Evolutionary conservation across 2,888 invertebrate genomes (phyloP).

Genomic region (Apeira syringaria): DNA sequence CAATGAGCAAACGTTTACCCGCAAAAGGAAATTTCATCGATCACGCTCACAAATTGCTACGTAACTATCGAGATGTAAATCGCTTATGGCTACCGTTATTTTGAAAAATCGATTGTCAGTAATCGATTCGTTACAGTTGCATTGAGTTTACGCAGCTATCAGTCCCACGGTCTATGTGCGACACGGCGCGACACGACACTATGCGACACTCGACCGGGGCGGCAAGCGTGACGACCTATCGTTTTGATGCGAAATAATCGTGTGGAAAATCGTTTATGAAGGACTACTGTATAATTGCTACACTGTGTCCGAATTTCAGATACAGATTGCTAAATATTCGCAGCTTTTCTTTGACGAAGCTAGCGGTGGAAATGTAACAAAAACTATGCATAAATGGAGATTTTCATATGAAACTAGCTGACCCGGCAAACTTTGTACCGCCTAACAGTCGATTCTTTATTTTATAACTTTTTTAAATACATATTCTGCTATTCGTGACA

Average conservation of each 20-base stretch:
- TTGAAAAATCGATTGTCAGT: constrained; percentile 76
- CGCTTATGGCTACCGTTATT: constrained; percentile 76
- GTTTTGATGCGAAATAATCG: constrained; percentile 57
- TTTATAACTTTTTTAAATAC: too few species aligned
- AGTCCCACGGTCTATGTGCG: constrained; percentile 68
- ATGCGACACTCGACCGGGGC: constrained; percentile 43
- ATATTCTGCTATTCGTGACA: too few species aligned
- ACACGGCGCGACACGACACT: constrained; percentile 26
- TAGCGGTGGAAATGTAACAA: too few species aligned
- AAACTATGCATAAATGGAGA: too few species aligned
- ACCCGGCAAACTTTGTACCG: too few species aligned
- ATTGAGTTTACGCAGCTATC: constrained; percentile 67
- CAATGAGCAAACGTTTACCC: constrained; percentile 75
- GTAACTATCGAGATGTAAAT: constrained; percentile 79
- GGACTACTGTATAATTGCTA: constrained; percentile 58
- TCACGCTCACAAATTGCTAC: constrained; percentile 78
- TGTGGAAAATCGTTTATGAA: constrained; percentile 64
- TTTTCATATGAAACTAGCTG: too few species aligned
- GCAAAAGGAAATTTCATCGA: constrained; percentile 78
- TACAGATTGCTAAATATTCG: constrained; percentile 11
- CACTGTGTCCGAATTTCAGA: constrained; percentile 45
- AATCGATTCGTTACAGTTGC: constrained; percentile 78
- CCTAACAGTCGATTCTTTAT: too few species aligned
- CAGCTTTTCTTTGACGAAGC: too few species aligned
- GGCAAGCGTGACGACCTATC: constrained; percentile 54